These are phyloP conservation scores for Drosophila mayri DNA, from an alignment of 1,140 invertebrate species.

Conservation along the genomic window DNA sequence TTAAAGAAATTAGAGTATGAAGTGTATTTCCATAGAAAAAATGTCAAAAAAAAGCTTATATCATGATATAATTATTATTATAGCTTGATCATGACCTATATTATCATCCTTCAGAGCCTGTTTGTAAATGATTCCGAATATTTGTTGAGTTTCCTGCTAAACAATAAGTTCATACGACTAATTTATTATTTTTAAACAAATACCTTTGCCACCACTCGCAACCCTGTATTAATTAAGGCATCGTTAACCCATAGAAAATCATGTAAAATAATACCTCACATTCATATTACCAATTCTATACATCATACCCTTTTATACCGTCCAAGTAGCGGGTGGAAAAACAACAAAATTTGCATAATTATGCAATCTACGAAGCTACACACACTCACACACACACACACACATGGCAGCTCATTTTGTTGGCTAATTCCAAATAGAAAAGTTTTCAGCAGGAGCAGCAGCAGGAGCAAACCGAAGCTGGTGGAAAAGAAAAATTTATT, in stretches of 20 bases:
- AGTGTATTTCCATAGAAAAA: too few species aligned
- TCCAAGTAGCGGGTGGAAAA: conserved; percentile 31
- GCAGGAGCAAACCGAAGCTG: conserved; percentile 24
- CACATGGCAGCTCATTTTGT: conserved; percentile 54
- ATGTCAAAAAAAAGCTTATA: too few species aligned
- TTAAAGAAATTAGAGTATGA: background rate
- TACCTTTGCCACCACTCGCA: background rate
- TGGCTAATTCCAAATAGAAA: conserved; percentile 67
- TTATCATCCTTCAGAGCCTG: too few species aligned
- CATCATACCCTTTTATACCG: conserved; percentile 20
- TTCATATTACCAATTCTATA: background rate
- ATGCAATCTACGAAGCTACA: conserved; percentile 75
- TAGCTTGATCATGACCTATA: too few species aligned
- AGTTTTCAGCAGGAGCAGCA: conserved; percentile 28
- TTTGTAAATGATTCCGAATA: background rate
- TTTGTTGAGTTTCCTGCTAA: background rate
- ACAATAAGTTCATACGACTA: background rate
- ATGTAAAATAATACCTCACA: background rate
- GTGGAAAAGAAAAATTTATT: conserved; percentile 47
- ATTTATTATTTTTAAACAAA: background rate
- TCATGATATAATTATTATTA: too few species aligned
- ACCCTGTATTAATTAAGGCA: background rate
- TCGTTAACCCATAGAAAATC: conserved; percentile 3
- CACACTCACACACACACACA: conserved; percentile 51
- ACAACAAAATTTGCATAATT: conserved; percentile 78